Percentiles rank a stretch among this genome's conserved stretches.
Conservation (phyloP, 2,888 invertebrate species). For the Chrysolina oricalcia region DNA sequence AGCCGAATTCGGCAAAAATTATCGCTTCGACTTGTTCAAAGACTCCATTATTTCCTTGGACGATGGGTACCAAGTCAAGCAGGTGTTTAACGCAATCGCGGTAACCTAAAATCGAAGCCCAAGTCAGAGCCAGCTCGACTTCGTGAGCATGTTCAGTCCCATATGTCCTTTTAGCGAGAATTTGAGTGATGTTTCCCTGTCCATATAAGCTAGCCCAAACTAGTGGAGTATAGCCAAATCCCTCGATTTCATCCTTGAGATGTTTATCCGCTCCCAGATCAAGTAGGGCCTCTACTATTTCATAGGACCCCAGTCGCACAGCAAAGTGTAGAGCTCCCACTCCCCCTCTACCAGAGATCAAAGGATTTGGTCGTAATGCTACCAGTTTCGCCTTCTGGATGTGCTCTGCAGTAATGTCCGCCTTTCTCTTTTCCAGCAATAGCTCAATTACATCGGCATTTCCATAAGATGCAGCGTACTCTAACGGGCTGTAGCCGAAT, state of each 20-base stretch:
- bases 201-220: conserved; percentile 34
- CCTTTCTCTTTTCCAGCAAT: neutral
- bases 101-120: conserved; percentile 33
- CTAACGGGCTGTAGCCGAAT: conserved; percentile 14
- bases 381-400: conserved; percentile 21
- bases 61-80: neutral
- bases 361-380: neutral
- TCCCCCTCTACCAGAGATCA: conserved; percentile 5
- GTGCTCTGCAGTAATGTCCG: neutral
- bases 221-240: conserved; percentile 17
- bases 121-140: conserved; percentile 18
- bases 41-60: neutral
- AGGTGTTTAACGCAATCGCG: conserved; percentile 14
- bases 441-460: conserved; percentile 3
- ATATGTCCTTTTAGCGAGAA: neutral
- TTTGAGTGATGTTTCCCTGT: neutral
- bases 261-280: conserved; percentile 25
- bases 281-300: conserved; percentile 16
- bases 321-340: conserved; percentile 33
- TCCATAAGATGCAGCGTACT: conserved; percentile 31
- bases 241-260: conserved; percentile 16
- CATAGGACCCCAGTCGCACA: conserved; percentile 17
- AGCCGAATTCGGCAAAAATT: conserved; percentile 15
- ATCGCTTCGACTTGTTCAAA: conserved; percentile 7
- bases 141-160: neutral